Percentiles rank a stretch among this genome's conserved stretches.
Evolutionary conservation across 2,888 invertebrate genomes (phyloP).

Genomic region (Cynaeus angustus): DNA sequence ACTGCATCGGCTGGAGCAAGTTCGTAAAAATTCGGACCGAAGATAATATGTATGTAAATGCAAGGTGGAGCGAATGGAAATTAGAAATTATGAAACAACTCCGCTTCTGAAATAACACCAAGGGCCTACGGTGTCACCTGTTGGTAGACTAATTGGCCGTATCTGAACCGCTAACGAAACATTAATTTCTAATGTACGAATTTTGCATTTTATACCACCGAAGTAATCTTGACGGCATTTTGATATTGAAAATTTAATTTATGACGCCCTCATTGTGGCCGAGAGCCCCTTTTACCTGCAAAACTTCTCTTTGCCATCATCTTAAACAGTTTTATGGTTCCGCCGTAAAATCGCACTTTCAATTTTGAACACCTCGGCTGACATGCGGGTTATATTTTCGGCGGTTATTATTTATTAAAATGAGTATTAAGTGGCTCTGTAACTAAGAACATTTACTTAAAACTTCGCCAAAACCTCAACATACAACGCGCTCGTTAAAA

Average conservation of each 20-base stretch:
- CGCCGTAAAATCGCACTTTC: conserved; percentile 63
- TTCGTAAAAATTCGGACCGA: conserved; percentile 56
- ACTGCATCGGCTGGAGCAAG: conserved; percentile 40
- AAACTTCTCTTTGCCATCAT: conserved; percentile 39
- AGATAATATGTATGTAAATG: conserved; percentile 63
- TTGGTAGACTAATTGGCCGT: conserved; percentile 43
- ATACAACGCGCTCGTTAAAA: not conserved
- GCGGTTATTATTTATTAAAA: conserved; percentile 61
- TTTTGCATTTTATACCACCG: conserved; percentile 31
- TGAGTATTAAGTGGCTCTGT: conserved; percentile 62
- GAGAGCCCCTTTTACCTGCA: conserved; percentile 36
- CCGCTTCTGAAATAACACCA: conserved; percentile 38
- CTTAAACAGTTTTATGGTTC: conserved; percentile 57
- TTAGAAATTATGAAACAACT: conserved; percentile 58
- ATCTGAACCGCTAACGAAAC: conserved; percentile 13
- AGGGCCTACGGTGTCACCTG: conserved; percentile 55
- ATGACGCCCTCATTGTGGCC: conserved; percentile 32
- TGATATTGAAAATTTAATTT: conserved; percentile 45
- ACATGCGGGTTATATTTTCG: conserved; percentile 51
- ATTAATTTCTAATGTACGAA: conserved; percentile 28
- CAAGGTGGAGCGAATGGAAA: conserved; percentile 57
- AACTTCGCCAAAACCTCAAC: conserved; percentile 10
- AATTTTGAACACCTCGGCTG: conserved; percentile 57
- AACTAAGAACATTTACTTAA: conserved; percentile 59
- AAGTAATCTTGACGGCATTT: conserved; percentile 16